Base-by-base conservation (phyloP, 2,888 invertebrate genomes). In the Agrilus biguttatus region DNA sequence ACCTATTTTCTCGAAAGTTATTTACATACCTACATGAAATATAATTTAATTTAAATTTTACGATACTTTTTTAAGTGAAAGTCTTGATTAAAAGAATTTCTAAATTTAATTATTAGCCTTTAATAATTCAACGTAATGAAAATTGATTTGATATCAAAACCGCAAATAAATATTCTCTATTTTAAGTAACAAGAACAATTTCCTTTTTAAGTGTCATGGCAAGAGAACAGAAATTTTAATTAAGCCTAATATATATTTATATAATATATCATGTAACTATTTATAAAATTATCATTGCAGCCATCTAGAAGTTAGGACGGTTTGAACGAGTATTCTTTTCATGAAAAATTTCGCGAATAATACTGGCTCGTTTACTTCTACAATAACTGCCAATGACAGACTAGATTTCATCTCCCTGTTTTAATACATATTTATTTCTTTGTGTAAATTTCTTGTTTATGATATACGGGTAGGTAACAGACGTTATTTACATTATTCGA, bases 341-440 rank as follows among this genome's bases (percentile, higher is more conserved):
- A 36, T 39, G 33, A 32, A 19, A 17, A 28, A 28, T 10, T 10
- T 28, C 28, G 28, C 28, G 28, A 28, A 54, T 55, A 65, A 65
- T 64, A 65, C 63, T 64, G 62, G 62, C 61, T 61, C 57, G 56
- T 54, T 42, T 53, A 59, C 59, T 61, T 58, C 59, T 61, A 54
- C 51, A 57, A 58, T 54, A 55, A 56, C 51, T 51, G 54, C 54
- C 57, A 59, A 59, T 56, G 57, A 58, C 53, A 52, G 65, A 65
- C 65, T 65, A 65, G 65, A 65, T 55, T 56, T 53, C 53, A 47
- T 55, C 61, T 59, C 61, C 60, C 62, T 58, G 58, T 58, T 55
- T 50, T 51, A 45, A 39, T 35, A 21, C 21, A 21, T 21, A 19
- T 37, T 21, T 13, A 37, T 37, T 37, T 14, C 19, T 37, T 19